Evolutionary conservation across 2,888 invertebrate species (phyloP), one percentile per base, ranked within the genome.

Genomic region (Pseudococcus longispinus): DNA sequence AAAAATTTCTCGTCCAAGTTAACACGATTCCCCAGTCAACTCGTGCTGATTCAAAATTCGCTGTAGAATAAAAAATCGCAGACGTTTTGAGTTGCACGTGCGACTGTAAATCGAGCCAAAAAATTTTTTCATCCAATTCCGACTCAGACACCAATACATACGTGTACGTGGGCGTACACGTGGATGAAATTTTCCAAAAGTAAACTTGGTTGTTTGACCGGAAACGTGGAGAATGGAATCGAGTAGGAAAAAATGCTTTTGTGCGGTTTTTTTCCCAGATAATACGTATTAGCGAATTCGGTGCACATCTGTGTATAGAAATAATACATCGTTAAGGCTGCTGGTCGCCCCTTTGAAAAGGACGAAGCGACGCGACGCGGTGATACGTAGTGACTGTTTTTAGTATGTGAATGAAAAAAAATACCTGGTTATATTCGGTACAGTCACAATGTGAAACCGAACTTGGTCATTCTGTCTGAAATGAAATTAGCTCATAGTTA

Each of bases 381-480:
- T n/a, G n/a, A n/a, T n/a, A n/a, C n/a, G n/a, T n/a, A n/a, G n/a
- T n/a, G n/a, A n/a, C n/a, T n/a, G n/a, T 70, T 70, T 46, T 46
- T 46, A 46, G 44, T 29, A 29, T 70, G 29, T 70, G 70, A 70
- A 23, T 70, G 29, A 29, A 70, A 29, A 70, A 26, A 29, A 37
- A 9, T 6, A 37, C 37, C 37, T 37, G 9, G 37, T 37, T 37
- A 37, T 37, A 6, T 37, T 8, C 37, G 37, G 37, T 29, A 70
- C 29, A 74, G 74, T n/a, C 29, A 74, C 74, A 37, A 26, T 37
- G 37, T 37, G 37, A 74, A 74, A 74, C 74, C n/a, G 74, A 74
- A 74, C 74, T 74, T 37, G 74, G 74, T 74, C 74, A 74, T 74
- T 74, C 74, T 32, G 74, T 74, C n/a, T 26, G 74, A 74, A 74